These are phyloP conservation scores for Calliopsis andreniformis DNA, from an alignment of 1,140 invertebrate species.

Conservation along the genomic window DNA sequence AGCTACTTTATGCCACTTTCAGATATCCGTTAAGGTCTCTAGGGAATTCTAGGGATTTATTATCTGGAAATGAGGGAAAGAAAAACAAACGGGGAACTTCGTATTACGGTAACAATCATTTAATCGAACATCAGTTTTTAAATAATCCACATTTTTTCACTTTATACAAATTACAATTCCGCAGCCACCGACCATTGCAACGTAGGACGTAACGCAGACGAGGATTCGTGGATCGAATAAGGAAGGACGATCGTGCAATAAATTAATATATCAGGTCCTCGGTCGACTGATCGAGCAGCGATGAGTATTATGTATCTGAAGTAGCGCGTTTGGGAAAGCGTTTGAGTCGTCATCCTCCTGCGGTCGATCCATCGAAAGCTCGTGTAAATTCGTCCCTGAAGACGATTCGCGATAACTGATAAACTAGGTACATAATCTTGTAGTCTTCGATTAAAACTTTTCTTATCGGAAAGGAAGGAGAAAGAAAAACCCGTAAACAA, in stretches of 20 bases:
- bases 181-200: slow-evolving; percentile 42
- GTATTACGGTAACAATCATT: slow-evolving; percentile 77
- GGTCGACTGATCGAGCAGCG: neutral
- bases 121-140: slow-evolving; percentile 78
- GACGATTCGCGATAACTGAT: slow-evolving; percentile 20
- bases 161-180: slow-evolving; percentile 71
- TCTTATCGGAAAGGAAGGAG: neutral
- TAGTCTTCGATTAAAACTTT: neutral
- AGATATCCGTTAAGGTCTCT: too few relatives aligned
- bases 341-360: slow-evolving; percentile 17
- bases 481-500: slow-evolving; percentile 33
- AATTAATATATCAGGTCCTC: slow-evolving; percentile 5
- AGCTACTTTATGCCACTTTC: too few relatives aligned
- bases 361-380: slow-evolving; percentile 63
- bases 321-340: neutral
- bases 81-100: slow-evolving; percentile 60
- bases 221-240: slow-evolving; percentile 61
- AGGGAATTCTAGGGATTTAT: neutral
- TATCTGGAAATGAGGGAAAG: slow-evolving; percentile 24
- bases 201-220: slow-evolving; percentile 33
- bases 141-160: slow-evolving; percentile 73
- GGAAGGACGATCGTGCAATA: slow-evolving; percentile 28
- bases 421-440: slow-evolving; percentile 16
- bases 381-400: slow-evolving; percentile 34
- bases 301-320: slow-evolving; percentile 29